Base-by-base conservation (phyloP, 2,797 vertebrate species). In the Fistularia commersonii region DNA sequence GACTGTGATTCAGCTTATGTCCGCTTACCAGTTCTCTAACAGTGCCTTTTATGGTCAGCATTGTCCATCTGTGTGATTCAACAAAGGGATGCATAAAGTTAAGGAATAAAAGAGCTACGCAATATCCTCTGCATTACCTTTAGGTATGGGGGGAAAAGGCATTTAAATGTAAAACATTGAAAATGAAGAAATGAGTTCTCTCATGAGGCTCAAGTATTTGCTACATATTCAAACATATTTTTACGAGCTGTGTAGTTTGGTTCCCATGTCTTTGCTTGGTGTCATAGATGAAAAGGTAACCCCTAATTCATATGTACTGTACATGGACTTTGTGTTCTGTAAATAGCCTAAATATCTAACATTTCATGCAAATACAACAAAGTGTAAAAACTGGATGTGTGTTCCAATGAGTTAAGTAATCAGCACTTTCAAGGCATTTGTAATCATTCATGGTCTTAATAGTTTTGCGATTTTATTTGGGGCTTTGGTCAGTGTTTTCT, bases 11-110 rank as follows among this genome's bases (percentile, higher is more conserved):
- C 54, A 56, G 73, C 66, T 79, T 69, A 44, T 74, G 59, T 83
- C 66, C 57, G 70, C 67, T 66, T 53, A 40, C 48, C 57, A 58
- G 70, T 81, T 55, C 72, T 76, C 69, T 87, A 78, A 76, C 83
- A 78, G 89, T 91, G 90, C 88, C 90, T 91, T 90, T 84, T 71
- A 73, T 82, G 67, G 63, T 76, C 57, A 74, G 57, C 72, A 68
- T 75, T 71, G 73, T 79, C 66, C 47, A 64, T 47, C 63, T 53
- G 57, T 60, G 49, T 41, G 44, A 58, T 55, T 63, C 61, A 53
- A 68, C 35, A 76, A 74, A 71, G 56, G 61, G 70, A 74, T 52
- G 41, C 51, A 40, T 45, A 46, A 31, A 12, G 42, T 33, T 46
- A 40, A 56, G 44, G n/a, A 46, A 32, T 48, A 34, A 35, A 45